Evolutionary conservation across 2,113 vertebrate genomes (phyloP), one percentile per base, ranked within the genome.

Genomic region (Ciconia boyciana): DNA sequence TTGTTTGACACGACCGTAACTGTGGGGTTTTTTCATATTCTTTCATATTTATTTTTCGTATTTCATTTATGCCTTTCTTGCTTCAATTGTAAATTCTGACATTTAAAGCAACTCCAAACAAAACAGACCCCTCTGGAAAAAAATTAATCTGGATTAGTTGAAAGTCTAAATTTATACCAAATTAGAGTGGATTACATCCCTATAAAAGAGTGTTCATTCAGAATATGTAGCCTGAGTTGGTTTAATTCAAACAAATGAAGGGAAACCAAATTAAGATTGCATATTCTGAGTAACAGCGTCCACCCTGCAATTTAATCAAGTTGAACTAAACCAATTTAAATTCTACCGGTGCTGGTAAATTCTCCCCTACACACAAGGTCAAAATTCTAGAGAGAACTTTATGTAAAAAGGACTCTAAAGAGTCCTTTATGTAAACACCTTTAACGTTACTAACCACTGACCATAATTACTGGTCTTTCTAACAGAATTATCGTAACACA

Each of bases 201-300:
- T 72, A 31, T 49, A 71, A 83, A 90, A 68, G 43, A 57, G 41
- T 44, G 41, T 25, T 94, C n/a, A 76, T 69, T 92, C 77, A 72
- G 57, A 92, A 82, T 51, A 84, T 2, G 24, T 20, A 79, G 76
- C 18, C 61, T 79, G 72, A 95, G 84, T 69, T 61, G n/a, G 20
- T 91, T 89, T 92, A 89, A 83, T 79, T 82, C 77, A 94, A 96
- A 89, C 13, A 62, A 89, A 92, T 41, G 12, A 95, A 83, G 39
- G 34, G 52, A 95, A 94, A 93, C 8, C 16, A 89, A 81, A 95
- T 82, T 71, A 87, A 93, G 69, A 29, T 25, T 60, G 21, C 3
- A 3, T 87, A 46, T 68, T 89, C 36, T 34, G 34, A 84, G 52
- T 60, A 92, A 86, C 31, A 87, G 64, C 4, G 4, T 72, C 52